Conservation (phyloP, 2,888 invertebrate species). For the Hipparchia sbordonii region DNA sequence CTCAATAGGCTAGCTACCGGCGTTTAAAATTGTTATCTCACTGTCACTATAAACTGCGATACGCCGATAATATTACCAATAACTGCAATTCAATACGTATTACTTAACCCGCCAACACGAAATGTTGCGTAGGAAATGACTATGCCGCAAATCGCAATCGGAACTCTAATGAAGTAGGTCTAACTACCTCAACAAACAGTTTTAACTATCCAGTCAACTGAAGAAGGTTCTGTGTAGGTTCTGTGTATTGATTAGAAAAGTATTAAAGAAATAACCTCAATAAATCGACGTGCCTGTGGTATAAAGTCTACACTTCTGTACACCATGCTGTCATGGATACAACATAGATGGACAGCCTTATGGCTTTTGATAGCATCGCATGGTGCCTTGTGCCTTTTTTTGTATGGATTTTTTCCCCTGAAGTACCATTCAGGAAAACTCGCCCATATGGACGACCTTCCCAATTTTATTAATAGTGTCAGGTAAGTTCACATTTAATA, state of each 20-base stretch:
- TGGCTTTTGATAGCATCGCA: conserved; percentile 66
- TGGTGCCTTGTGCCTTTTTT: conserved; percentile 73
- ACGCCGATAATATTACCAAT: conserved; percentile 37
- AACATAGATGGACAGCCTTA: conserved; percentile 72
- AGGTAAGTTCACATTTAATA: conserved; percentile 64
- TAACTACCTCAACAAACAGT: conserved; percentile 14
- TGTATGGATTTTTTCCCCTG: conserved; percentile 85
- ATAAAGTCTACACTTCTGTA: background rate
- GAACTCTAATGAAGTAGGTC: conserved; percentile 6
- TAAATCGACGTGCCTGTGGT: background rate
- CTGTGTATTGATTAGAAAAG: background rate
- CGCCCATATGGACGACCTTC: conserved; percentile 78
- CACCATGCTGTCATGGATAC: conserved; percentile 67
- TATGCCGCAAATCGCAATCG: conserved; percentile 9
- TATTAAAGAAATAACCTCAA: background rate
- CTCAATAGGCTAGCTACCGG: background rate
- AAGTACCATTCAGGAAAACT: conserved; percentile 77
- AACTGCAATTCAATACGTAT: conserved; percentile 28
- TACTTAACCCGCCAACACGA: conserved; percentile 24
- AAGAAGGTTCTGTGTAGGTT: background rate
- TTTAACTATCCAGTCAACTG: background rate
- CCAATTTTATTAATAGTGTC: conserved; percentile 76
- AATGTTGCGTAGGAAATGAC: conserved; percentile 31
- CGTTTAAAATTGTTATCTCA: conserved; percentile 30
- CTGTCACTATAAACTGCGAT: conserved; percentile 27